Evolutionary conservation across 2,797 vertebrate species (phyloP), one percentile per base, ranked within the genome.

Genomic region (Allobates femoralis): DNA sequence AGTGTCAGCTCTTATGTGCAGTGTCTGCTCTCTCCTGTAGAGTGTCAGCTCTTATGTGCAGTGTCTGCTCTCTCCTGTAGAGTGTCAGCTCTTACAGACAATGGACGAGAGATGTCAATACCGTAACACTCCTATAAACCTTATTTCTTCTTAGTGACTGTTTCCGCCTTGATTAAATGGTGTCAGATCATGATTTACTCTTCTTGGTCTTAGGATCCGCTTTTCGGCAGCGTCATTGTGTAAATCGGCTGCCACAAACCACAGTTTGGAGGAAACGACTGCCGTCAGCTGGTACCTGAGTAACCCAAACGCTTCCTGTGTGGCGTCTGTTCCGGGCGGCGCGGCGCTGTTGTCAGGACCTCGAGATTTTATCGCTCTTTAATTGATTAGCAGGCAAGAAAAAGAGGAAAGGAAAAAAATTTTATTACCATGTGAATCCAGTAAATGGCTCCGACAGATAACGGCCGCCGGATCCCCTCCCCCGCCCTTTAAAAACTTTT

Each of bases 341-440:
- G 26, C 11, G 18, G 16, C 30, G 2, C 60, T 16, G n/a, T 32
- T 28, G 34, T 30, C 26, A 46, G 67, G 78, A 62, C 7, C 56
- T 79, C 67, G 8, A 80, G 37, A 81, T 81, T 81, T 74, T 74
- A 80, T 80, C 28, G 21, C 8, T 0, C 62, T 79, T 73, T 80
- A 79, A 80, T 86, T 81, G 77, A 86, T 86, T 71, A 79, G 14
- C 32, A 67, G 76, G n/a, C 46, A 85, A 79, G 77, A 55, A 32
- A 77, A 69, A 37, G 51, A 55, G 66, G 23, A 30, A 55, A 55
- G 32, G 5, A 5, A 41, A 50, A 62, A 73, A 10, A n/a, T 85
- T 86, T 74, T 81, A 73, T 81, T 62, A 21, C 78, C 56, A 41
- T 64, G 19, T 51, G 28, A 34, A 69, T 75, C 21, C 46, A 26